phyloP scores from a whole-genome alignment of 2,797 vertebrate species.

The Vireo griseus region DNA sequence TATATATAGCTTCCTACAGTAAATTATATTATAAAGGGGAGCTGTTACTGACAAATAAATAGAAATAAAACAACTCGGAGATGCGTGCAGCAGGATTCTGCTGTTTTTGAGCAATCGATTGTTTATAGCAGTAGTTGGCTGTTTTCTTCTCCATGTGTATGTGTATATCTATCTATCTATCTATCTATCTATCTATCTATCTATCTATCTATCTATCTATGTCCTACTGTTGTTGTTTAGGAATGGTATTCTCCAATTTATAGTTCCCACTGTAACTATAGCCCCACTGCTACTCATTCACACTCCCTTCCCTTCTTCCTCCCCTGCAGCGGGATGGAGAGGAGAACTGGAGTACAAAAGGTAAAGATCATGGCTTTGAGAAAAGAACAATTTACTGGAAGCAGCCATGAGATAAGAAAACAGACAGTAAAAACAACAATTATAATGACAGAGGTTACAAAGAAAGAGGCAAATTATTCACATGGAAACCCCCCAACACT shows the following conservation, averaged over 20 bases:
- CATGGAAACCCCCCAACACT: rapidly evolving
- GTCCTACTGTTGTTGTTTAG: not conserved
- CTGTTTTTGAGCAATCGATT: not conserved
- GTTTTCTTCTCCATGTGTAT: not conserved
- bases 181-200: rapidly evolving
- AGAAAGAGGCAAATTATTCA: not conserved
- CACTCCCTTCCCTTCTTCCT: not conserved
- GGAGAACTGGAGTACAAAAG: not conserved
- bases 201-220: not conserved
- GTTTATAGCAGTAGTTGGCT: not conserved
- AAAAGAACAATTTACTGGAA: not conserved
- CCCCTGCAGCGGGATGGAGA: not conserved
- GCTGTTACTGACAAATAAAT: not conserved
- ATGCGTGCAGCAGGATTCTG: not conserved
- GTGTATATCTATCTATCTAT: rapidly evolving
- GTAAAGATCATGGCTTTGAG: not conserved
- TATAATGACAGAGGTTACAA: not conserved
- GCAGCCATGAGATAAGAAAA: not conserved
- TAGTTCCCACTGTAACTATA: not conserved
- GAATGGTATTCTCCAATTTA: not conserved
- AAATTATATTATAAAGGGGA: not conserved
- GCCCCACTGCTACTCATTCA: not conserved
- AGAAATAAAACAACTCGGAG: not conserved
- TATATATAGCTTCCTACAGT: not conserved
- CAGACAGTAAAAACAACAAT: no score